Evolutionary conservation across 2,113 vertebrate species (phyloP), one percentile per base, ranked within the genome.

Genomic region (Saccopteryx leptura): DNA sequence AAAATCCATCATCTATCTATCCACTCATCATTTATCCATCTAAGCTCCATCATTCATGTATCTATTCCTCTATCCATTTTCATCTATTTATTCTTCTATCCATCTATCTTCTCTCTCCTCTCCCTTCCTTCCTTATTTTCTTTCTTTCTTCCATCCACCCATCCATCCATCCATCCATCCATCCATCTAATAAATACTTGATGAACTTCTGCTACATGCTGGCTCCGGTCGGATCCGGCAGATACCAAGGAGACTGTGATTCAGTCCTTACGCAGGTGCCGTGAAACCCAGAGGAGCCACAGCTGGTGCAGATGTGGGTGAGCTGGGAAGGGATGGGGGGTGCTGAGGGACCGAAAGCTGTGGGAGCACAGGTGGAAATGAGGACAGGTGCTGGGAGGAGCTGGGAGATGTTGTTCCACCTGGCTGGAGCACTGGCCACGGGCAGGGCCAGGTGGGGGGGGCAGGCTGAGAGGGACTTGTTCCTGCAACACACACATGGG

Each of bases 371-470:
- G 4, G 56, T 12, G 56, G 31, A 4, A n/a, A 63, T 1, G 11
- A n/a, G 46, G 31, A 26, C 31, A 15, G 48, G 5, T 2, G 1
- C 3, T 0, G 5, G 18, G 28, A 9, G 33, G 28, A 0, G 10
- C 24, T 18, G 46, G 19, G 14, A 11, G 31, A n/a, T 5, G n/a
- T 2, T 5, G n/a, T 2, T 39, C 21, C 5, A 4, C 9, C 28
- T 26, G 82, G 14, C 9, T 18, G 33, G 50, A 11, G 2, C 50
- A 0, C 4, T 19, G 72, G 23, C 7, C 54, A 9, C 46, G 11
- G 71, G 24, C 39, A 18, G 33, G 33, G 50, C 75, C 33, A n/a
- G 24, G 10, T 19, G 26, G 39, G 6, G 1, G 8, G 0, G 74
- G 56, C 0, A 0, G 33, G 31, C 33, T 61, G n/a, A 8, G 69